Base-by-base conservation (phyloP, 2,797 vertebrate species). In the Champsocephalus gunnari region DNA sequence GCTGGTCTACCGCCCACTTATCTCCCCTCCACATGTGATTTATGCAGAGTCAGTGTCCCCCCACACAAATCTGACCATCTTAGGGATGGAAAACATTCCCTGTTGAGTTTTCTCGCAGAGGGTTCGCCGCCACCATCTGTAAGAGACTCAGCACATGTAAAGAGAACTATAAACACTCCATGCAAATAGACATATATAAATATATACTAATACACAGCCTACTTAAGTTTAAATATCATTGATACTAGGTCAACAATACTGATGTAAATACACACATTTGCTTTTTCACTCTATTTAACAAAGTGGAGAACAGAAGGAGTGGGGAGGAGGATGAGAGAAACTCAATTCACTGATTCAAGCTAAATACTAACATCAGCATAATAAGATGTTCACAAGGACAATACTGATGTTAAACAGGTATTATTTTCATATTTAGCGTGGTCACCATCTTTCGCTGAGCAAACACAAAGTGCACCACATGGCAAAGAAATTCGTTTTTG, bases 21-120 rank as follows among this genome's bases (percentile, higher is more conserved):
- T 86, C 86, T 80, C 71, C 73, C 60, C 70, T 86, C 78, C 75
- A 81, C 79, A 68, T 89, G 77, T 87, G 85, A 93, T 92, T 92
- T 86, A 93, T 67, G 56, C 76, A 70, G 74, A 75, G 80, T 84
- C 66, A 38, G 77, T 81, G 90, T 88, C 88, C 80, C 80, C 79
- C 82, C 80, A 83, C 92, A 89, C 88, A 92, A 88, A 92, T 93
- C 89, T 94, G 91, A 93, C 93, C 90, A 93, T 92, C 85, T 92
- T 93, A 92, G 92, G 93, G 75, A 92, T 94, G 93, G 93, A 95
- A 95, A 95, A 92, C 86, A 90, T 88, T 92, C 88, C 88, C 87
- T 63, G 83, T 75, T 69, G 83, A 85, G 81, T 87, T 88, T 88
- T 84, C 73, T 82, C 73, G 9, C 81, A 69, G 67, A 82, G 82